Conservation (phyloP, 2,888 invertebrate genomes). For the Cryptus armator region DNA sequence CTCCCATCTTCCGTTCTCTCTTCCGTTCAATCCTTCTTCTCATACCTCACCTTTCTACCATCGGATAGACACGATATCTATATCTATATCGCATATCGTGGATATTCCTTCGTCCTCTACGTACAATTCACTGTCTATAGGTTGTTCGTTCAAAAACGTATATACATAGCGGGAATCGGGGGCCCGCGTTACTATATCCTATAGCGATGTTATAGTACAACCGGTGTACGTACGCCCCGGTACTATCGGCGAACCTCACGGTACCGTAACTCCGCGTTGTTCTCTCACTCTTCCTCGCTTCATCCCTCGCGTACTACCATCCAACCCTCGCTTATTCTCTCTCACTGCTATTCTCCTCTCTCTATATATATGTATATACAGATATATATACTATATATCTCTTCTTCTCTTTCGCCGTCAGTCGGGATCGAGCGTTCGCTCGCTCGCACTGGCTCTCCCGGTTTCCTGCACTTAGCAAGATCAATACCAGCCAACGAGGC, state of each 20-base stretch:
- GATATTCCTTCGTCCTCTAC: conserved; percentile 37
- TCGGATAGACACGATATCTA: conserved; percentile 37
- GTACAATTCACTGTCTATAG: not conserved
- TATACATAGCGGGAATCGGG: conserved; percentile 27
- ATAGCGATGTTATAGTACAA: conserved; percentile 17
- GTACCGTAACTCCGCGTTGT: conserved; percentile 53
- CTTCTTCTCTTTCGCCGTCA: conserved; percentile 55
- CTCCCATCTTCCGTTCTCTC: conserved; percentile 66
- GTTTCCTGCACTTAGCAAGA: conserved; percentile 86
- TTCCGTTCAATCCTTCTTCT: conserved; percentile 65
- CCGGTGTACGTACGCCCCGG: conserved; percentile 30
- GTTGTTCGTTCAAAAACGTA: not conserved
- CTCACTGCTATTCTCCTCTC: conserved; percentile 15
- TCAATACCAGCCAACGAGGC: conserved; percentile 88
- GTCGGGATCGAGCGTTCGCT: conserved; percentile 73
- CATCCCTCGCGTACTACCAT: conserved; percentile 59
- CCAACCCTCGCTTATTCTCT: conserved; percentile 22
- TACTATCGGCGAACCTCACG: conserved; percentile 54
- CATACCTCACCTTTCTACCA: conserved; percentile 43
- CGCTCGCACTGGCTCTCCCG: conserved; percentile 78
- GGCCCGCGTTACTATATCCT: conserved; percentile 12
- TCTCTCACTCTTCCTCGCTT: conserved; percentile 67
- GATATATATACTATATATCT: conserved; percentile 20
- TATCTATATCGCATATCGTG: conserved; percentile 40
- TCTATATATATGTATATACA: conserved; percentile 20